Base-by-base conservation (phyloP, 1,140 invertebrate genomes). In the Heliconius hermathena region DNA sequence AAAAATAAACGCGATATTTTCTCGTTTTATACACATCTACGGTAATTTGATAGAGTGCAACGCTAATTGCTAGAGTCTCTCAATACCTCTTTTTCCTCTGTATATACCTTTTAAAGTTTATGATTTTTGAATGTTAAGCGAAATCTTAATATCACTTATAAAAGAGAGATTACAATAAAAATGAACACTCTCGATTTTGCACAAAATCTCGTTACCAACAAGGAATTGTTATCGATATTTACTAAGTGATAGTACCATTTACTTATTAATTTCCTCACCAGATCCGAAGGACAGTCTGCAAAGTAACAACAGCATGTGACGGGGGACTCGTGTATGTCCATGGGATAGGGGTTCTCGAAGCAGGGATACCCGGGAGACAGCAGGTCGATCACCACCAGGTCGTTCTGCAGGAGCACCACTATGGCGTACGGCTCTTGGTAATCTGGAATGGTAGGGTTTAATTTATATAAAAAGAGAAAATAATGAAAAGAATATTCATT, bases 331-430 rank as follows among this genome's bases (percentile, higher is more conserved):
- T 99, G 99, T 83, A 99, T 96, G 95, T 99, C 99, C 98, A 99
- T 99, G 66, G 99, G 98, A 96, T 99, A 99, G 71, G 99, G 99
- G 96, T 99, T 99, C 95, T 99, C 99, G 95, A 99, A 99, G 95
- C 98, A 99, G 20, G 99, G 99, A 95, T 99, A 99, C 89, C 99
- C 99, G 72, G 97, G 96, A 66, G 98, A 97, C 90, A 97, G 96
- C 85, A 99, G 96, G 95, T 99, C 99, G 92, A 99, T 98, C 83
- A 99, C 97, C 88, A 99, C 98, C 89, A 99, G 96, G 95, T 99
- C 99, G 95, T 99, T 99, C 95, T 99, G 98, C 83, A 99, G 96
- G 80, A 99, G 96, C 85, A 99, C 99, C 86, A 99, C 98, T 90
- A 99, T 98, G 84, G 98, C 99, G 95, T 99, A 99, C 72, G 99